These are phyloP conservation scores for Horisme vitalbata DNA, from an alignment of 2,888 invertebrate species.

Conservation along the genomic window DNA sequence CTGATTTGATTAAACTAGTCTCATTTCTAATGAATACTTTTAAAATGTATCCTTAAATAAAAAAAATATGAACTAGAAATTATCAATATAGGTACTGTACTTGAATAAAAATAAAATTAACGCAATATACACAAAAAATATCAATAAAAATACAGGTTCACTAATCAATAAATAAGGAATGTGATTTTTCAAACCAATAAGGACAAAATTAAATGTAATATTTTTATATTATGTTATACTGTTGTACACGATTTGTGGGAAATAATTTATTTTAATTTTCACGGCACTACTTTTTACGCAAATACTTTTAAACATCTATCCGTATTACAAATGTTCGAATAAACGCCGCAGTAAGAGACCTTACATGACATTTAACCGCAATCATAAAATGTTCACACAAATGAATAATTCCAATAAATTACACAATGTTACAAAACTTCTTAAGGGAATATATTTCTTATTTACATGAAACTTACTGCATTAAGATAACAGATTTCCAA, in stretches of 20 bases:
- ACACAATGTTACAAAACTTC: slow-evolving; percentile 2
- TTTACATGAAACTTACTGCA: slow-evolving; percentile 12
- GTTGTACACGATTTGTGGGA: too few relatives aligned
- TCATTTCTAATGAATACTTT: slow-evolving; percentile 1
- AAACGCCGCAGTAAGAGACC: slow-evolving; percentile 2
- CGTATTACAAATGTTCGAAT: slow-evolving; percentile 7
- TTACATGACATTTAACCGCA: slow-evolving; percentile 6
- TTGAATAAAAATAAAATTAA: slow-evolving; percentile 26
- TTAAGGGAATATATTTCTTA: slow-evolving; percentile 11
- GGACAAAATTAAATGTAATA: too few relatives aligned
- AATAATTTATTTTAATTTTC: too few relatives aligned
- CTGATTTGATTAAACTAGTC: too few relatives aligned
- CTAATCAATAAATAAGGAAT: slow-evolving; percentile 48
- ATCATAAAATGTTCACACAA: slow-evolving; percentile 12
- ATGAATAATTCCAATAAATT: neutral
- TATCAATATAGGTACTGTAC: slow-evolving; percentile 42
- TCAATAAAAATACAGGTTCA: slow-evolving; percentile 35
- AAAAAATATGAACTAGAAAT: slow-evolving; percentile 10
- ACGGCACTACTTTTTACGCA: too few relatives aligned
- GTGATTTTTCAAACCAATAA: slow-evolving; percentile 45
- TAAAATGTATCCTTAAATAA: neutral
- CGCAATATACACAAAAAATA: slow-evolving; percentile 38
- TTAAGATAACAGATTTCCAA: slow-evolving; percentile 10
- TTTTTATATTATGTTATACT: too few relatives aligned
- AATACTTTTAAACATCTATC: slow-evolving; percentile 7